phyloP scores from a whole-genome alignment of 2,113 vertebrate species.

The Xiphophorus maculatus region DNA sequence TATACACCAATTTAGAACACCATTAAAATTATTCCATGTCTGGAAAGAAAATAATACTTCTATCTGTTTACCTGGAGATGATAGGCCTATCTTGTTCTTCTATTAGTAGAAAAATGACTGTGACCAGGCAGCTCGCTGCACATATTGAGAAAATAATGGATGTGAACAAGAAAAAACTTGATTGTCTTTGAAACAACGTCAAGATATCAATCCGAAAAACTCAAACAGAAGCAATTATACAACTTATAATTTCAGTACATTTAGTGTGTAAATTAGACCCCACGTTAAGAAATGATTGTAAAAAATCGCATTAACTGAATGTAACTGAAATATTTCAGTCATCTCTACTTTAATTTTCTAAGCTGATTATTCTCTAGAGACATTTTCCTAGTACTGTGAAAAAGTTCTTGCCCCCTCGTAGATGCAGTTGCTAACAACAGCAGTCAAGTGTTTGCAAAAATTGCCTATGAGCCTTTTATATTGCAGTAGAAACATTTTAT shows the following conservation, averaged over 20 bases:
- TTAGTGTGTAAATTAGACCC: background rate
- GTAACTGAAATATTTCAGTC: background rate
- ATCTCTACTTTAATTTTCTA: no score
- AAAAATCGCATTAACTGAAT: background rate
- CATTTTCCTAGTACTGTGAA: background rate
- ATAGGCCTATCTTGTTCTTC: conserved; percentile 5
- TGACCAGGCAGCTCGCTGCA: background rate
- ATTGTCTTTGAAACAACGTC: background rate
- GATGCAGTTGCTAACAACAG: background rate
- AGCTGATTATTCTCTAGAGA: background rate
- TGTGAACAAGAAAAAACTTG: conserved; percentile 1
- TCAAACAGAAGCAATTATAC: background rate
- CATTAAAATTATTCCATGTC: conserved; percentile 8
- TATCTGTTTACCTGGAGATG: conserved; percentile 7
- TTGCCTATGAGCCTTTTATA: background rate
- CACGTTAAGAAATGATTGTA: background rate
- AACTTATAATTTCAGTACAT: background rate
- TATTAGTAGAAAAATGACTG: background rate
- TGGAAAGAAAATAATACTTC: conserved; percentile 8
- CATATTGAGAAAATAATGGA: background rate
- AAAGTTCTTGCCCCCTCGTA: background rate
- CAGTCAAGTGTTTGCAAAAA: background rate
- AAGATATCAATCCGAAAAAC: background rate
- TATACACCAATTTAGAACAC: conserved; percentile 5
- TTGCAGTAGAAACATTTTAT: background rate